phyloP scores from a whole-genome alignment of 2,888 invertebrate genomes.

The Lissocephala sabroskyi region DNA sequence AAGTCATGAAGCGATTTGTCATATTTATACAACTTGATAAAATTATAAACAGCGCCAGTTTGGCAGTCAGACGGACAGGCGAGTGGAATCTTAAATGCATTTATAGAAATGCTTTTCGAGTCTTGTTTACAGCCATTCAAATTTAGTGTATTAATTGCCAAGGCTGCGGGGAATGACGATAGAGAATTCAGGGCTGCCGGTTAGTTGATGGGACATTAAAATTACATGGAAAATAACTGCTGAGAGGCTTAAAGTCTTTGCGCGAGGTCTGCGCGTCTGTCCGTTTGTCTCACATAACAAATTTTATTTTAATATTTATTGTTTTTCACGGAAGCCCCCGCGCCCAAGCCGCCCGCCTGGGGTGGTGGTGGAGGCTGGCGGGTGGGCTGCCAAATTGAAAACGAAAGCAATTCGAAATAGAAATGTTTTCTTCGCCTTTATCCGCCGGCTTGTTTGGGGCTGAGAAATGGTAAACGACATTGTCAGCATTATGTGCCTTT shows the following conservation, averaged over 20 bases:
- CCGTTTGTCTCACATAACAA: constrained; percentile 47
- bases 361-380: constrained; percentile 8
- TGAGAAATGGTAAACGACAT: constrained; percentile 40
- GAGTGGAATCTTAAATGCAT: too few relatives aligned
- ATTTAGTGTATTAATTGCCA: too few relatives aligned
- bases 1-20: constrained; percentile 66
- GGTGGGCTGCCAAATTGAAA: constrained; percentile 46
- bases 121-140: too few relatives aligned
- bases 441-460: too few relatives aligned
- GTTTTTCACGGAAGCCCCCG: constrained; percentile 51
- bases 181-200: too few relatives aligned
- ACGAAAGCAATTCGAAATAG: constrained; percentile 62
- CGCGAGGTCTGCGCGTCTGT: constrained; percentile 15
- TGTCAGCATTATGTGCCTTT: constrained; percentile 56
- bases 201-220: too few relatives aligned
- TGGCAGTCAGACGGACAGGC: neutral
- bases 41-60: constrained; percentile 58
- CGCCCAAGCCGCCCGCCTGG: constrained; percentile 34
- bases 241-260: constrained; percentile 48
- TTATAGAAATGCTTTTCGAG: too few relatives aligned
- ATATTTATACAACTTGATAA: constrained; percentile 68
- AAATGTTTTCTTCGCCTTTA: constrained; percentile 35
- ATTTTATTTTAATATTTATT: constrained; percentile 62
- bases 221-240: constrained; percentile 57
- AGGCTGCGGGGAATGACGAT: too few relatives aligned